Base-by-base conservation (phyloP, 2,888 invertebrate species). In the Stenurella melanura region DNA sequence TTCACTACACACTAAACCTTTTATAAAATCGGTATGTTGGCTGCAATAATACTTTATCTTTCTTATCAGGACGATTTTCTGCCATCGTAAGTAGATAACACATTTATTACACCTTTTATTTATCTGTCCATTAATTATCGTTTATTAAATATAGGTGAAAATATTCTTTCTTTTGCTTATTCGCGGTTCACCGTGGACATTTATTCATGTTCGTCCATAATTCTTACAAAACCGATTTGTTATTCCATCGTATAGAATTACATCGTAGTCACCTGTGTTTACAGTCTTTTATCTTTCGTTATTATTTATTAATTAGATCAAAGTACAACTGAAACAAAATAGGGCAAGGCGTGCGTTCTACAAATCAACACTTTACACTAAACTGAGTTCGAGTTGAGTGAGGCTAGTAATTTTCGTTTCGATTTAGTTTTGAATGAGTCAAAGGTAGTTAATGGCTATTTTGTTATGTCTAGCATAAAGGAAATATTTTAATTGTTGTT, bases 401-500 rank as follows among this genome's bases (percentile, higher is more conserved):
- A 50, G 42, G 50, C 50, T n/a, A n/a, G 50, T 50, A 50, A 42
- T 70, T 70, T 60, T 61, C 70, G 42, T 57, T 19, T 19, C 7
- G 67, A 67, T 19, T 34, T 21, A 70, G 76, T 74, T 76, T 73
- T 21, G 63, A 50, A 58, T 75, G 74, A 80, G 34, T 79, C 74
- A 75, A 72, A 42, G 74, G 60, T 50, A 30, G 58, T 60, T 63
- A 26, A 63, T 63, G 26, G 50, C 58, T 30, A 63, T 72, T 76
- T 72, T 67, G 74, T 61, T 68, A 7, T 70, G 58, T 66, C 61
- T 34, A 73, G 63, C 34, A 76, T 74, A 76, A n/a, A 76, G 64
- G 68, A 80, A 73, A 76, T 79, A 73, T 73, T 76, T 78, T 63
- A 72, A 70, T 71, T 71, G 71, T 74, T 69, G 76, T 74, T 74